Evolutionary conservation across 2,888 invertebrate species (phyloP).

Genomic region (Dasypogon diadema): DNA sequence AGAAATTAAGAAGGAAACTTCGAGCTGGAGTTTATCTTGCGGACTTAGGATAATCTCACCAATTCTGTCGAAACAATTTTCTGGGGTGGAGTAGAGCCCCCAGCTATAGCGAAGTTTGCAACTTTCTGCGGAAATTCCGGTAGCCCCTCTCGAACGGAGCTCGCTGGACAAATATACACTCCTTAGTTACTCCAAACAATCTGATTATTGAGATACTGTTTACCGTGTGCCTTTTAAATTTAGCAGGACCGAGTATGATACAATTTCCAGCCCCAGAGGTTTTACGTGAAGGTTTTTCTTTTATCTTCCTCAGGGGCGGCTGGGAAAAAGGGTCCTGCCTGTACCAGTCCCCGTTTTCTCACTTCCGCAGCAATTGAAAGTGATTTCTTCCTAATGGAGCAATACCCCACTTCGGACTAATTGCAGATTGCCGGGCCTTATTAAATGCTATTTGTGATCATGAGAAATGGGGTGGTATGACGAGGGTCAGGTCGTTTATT

Average conservation of each 20-base stretch:
- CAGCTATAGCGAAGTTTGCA: not conserved
- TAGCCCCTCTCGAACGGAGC: not conserved
- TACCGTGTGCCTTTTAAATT: not conserved
- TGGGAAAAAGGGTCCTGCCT: too few species aligned
- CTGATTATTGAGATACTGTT: not conserved
- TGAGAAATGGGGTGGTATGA: not conserved
- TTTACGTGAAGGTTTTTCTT: too few species aligned
- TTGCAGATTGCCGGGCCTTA: conserved; percentile 18
- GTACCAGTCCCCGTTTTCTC: too few species aligned
- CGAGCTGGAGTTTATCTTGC: conserved; percentile 38
- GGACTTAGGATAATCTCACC: conserved; percentile 37
- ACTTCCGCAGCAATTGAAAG: not conserved
- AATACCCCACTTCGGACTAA: conserved; percentile 11
- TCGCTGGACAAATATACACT: not conserved
- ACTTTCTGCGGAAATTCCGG: not conserved
- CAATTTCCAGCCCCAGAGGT: too few species aligned
- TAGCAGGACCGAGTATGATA: not conserved
- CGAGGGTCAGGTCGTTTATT: not conserved
- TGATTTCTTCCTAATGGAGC: conserved; percentile 1
- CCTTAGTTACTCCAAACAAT: not conserved
- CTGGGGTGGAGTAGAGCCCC: not conserved
- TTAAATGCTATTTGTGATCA: not conserved
- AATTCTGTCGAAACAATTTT: conserved; percentile 24
- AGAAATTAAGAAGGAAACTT: conserved; percentile 34
- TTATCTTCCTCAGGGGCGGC: too few species aligned